Conservation (phyloP, 2,113 vertebrate species). For the Apodemus speciosus region DNA sequence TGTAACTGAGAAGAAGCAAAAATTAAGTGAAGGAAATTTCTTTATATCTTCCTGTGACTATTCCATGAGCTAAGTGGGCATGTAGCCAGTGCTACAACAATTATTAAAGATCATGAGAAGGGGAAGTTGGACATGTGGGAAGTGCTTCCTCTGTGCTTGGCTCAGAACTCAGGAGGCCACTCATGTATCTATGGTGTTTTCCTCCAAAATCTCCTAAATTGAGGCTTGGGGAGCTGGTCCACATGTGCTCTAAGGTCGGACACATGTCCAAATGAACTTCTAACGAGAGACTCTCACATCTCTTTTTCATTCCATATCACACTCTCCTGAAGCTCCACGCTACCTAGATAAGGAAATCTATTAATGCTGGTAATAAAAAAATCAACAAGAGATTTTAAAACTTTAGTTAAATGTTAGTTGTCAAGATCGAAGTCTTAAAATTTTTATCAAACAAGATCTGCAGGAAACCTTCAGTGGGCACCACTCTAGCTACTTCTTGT, state of each 20-base stretch:
- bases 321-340: neutral
- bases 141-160: neutral
- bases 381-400: neutral
- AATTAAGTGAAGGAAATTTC: neutral
- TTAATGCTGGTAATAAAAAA: neutral
- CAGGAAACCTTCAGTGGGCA: constrained; percentile 73
- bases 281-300: neutral
- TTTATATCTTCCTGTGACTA: neutral
- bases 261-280: neutral
- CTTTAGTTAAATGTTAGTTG: neutral
- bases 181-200: neutral
- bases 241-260: neutral
- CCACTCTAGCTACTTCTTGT: constrained; percentile 70
- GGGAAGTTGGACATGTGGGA: neutral
- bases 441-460: constrained; percentile 74
- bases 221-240: neutral
- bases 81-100: neutral
- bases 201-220: neutral
- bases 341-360: neutral
- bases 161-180: neutral
- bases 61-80: neutral
- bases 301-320: neutral
- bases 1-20: neutral
- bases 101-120: neutral
- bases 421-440: neutral